A percentile compares a stretch with the other conserved stretches of the same genome.
Evolutionary conservation across 2,797 vertebrate species (phyloP).

Genomic region (Falco concolor): DNA sequence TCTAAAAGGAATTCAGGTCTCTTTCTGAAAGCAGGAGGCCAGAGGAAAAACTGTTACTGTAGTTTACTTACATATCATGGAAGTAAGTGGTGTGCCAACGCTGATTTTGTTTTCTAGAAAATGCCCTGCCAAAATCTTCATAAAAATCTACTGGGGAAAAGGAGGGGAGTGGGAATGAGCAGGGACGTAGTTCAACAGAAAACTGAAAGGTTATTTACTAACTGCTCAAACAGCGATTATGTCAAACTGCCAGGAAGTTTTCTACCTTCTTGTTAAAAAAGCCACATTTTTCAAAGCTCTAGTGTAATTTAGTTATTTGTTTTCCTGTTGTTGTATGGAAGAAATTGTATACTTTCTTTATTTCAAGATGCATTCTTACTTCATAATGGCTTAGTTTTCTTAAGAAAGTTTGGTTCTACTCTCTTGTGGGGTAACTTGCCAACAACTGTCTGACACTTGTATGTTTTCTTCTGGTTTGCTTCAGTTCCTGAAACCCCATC

Average conservation of each 20-base stretch:
- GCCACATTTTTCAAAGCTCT: neutral
- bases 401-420: neutral
- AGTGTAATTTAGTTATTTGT: neutral
- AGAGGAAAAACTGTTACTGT: neutral
- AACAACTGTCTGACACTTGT: neutral
- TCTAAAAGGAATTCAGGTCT: neutral
- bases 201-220: neutral
- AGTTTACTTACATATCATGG: accelerated
- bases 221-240: neutral
- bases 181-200: neutral
- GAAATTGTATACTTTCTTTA: neutral
- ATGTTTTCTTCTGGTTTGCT: neutral
- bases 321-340: neutral
- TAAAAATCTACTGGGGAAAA: neutral
- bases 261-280: neutral
- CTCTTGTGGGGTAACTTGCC: neutral
- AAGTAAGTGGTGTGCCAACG: neutral
- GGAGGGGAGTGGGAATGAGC: neutral
- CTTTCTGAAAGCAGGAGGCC: neutral
- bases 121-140: neutral
- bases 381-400: neutral
- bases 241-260: neutral
- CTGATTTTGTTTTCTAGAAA: neutral
- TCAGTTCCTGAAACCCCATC: neutral
- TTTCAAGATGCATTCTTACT: neutral